These are phyloP conservation scores for Julus scandinavius DNA, from an alignment of 2,888 invertebrate species.

Conservation along the genomic window DNA sequence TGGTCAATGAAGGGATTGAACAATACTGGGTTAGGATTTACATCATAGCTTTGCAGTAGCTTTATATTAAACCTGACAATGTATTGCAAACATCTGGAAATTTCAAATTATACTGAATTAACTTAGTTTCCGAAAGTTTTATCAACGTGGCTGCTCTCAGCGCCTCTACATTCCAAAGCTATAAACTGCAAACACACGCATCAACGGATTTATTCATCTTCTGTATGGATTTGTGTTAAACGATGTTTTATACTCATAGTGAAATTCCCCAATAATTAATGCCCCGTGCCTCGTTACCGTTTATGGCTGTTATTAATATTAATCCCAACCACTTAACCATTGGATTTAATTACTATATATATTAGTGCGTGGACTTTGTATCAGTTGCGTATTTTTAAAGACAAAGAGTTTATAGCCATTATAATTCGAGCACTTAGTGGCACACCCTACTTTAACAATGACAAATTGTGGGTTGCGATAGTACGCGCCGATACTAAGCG, in stretches of 20 bases:
- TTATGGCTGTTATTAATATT: conserved; percentile 9
- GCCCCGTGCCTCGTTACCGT: conserved; percentile 1
- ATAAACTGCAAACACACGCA: background rate
- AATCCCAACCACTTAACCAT: conserved; percentile 5
- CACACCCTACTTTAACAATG: background rate
- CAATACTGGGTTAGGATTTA: too few relatives aligned
- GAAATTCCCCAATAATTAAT: conserved; percentile 15
- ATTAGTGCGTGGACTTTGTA: background rate
- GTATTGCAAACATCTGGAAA: too few relatives aligned
- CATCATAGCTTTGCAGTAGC: too few relatives aligned
- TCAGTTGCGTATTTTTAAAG: background rate
- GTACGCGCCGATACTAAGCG: background rate
- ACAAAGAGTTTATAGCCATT: too few relatives aligned
- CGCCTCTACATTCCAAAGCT: background rate
- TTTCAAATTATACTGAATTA: too few relatives aligned
- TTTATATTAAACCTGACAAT: too few relatives aligned
- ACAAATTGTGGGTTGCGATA: background rate
- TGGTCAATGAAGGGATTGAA: too few relatives aligned
- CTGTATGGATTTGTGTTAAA: background rate
- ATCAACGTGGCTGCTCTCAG: background rate
- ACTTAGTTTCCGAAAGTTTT: too few relatives aligned
- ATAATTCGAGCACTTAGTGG: too few relatives aligned
- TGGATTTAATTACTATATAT: background rate
- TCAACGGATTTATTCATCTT: background rate
- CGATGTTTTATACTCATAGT: background rate